Base-by-base conservation (phyloP, 2,888 invertebrate species). In the Drosophila ezoana region DNA sequence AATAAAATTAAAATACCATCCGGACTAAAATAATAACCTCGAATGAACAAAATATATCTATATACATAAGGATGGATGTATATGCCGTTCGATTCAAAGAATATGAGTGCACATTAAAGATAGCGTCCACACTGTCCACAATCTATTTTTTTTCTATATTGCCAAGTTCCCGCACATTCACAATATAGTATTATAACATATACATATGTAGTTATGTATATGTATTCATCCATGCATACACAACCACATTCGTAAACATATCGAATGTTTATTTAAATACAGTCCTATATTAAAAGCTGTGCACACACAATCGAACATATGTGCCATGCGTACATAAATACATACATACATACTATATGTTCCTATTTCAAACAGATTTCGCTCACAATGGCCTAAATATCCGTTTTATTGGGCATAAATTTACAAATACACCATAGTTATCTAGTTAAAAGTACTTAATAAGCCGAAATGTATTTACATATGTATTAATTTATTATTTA, bases 41-140 rank as follows among this genome's bases (percentile, higher is more conserved):
- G 65, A 78, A 61, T 52, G 75, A 74, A 70, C 40, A 65, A 53
- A 58, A 38, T 64, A 43, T 41, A 52, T 40, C 38, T 56, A 48
- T 35, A 51, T 47, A 18, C 59, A 35, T 33, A 28, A 51, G 32
- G 23, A 20, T 53, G n/a, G 44, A n/a, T 71, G 20, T 61, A 28
- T 47, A 52, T 51, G 37, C 40, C 45, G 54, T 59, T 56, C 49
- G 41, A 71, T 68, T 74, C 61, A 41, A 60, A 63, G 47, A 80
- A 77, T 83, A 74, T 84, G 84, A 81, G 70, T 77, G 78, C 79
- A 87, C 77, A 76, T 76, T 53, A 66, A 76, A 75, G 56, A 75
- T 75, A 78, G 66, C 87, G 57, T 81, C 87, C 79, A 87, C 81
- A 84, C 71, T 67, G 79, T 70, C 72, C 81, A 81, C 87, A 78